These are phyloP conservation scores for Liolophura sinensis DNA, from an alignment of 1,140 invertebrate genomes.

Conservation along the genomic window DNA sequence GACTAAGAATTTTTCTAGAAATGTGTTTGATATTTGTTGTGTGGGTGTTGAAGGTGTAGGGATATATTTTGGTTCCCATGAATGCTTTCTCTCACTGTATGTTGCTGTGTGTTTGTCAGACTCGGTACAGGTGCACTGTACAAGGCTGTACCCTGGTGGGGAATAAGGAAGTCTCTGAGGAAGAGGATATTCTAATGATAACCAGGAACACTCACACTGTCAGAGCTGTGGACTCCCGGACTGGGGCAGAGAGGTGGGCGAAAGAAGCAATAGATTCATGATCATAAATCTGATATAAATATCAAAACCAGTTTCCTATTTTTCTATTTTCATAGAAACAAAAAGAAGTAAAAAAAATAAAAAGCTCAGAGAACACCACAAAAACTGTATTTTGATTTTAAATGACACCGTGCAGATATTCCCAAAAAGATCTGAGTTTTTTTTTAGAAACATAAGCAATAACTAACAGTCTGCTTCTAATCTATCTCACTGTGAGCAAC, in stretches of 20 bases:
- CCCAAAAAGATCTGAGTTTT: too few species aligned
- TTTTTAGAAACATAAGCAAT: too few species aligned
- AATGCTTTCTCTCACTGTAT: neutral
- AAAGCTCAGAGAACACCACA: too few species aligned
- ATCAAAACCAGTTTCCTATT: neutral
- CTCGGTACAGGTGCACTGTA: slow-evolving; percentile 39
- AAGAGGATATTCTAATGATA: slow-evolving; percentile 75
- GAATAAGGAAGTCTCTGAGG: slow-evolving; percentile 50
- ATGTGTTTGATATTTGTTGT: too few species aligned
- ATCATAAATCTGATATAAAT: neutral
- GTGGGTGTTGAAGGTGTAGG: neutral
- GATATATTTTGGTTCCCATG: neutral
- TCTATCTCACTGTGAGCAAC: too few species aligned
- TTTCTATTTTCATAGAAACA: neutral
- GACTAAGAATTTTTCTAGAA: too few species aligned
- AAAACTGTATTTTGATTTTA: too few species aligned
- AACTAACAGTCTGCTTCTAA: too few species aligned
- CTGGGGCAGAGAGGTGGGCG: slow-evolving; percentile 75
- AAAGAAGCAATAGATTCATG: neutral
- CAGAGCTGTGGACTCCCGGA: slow-evolving; percentile 79
- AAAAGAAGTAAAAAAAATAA: too few species aligned
- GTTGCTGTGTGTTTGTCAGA: slow-evolving; percentile 25
- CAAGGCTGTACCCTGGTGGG: slow-evolving; percentile 64
- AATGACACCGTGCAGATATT: too few species aligned
- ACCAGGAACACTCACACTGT: slow-evolving; percentile 83